A percentile compares a stretch with the other conserved stretches of the same genome.
These are phyloP conservation scores for Rhadina sibilatrix DNA, from an alignment of 2,113 vertebrate species.

Conservation along the genomic window DNA sequence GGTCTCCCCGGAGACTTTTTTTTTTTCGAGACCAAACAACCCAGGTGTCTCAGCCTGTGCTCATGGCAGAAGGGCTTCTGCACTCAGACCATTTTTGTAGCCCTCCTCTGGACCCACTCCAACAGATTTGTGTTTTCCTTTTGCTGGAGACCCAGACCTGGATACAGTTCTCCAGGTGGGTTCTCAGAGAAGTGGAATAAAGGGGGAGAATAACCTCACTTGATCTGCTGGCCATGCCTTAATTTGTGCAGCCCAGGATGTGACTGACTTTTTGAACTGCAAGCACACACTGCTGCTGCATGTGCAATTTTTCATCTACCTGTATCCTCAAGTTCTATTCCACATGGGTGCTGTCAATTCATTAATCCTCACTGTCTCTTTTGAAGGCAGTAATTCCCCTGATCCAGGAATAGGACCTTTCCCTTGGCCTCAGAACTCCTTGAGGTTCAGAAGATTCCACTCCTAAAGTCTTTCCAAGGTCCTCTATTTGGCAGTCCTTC, in stretches of 20 bases:
- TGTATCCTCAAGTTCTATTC: background rate
- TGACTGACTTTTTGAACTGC: background rate
- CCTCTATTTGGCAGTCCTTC: background rate
- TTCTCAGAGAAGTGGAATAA: background rate
- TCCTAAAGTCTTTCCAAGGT: background rate
- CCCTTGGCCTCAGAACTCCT: background rate
- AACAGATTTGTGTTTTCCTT: background rate
- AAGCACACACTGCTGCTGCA: fast-evolving
- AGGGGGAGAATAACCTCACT: background rate
- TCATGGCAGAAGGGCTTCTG: background rate
- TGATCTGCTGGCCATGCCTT: fast-evolving
- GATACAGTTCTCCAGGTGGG: fast-evolving
- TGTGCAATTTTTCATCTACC: background rate
- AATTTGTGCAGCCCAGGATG: background rate
- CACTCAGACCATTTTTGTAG: too few relatives aligned
- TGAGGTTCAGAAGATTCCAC: background rate
- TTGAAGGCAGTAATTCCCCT: background rate
- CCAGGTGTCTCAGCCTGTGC: fast-evolving
- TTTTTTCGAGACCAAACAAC: background rate
- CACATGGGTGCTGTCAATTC: background rate
- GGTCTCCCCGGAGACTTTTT: background rate
- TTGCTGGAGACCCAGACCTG: background rate
- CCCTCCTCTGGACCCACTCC: fast-evolving
- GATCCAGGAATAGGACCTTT: background rate
- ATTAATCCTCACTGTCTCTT: background rate